Conservation (phyloP, 1,140 invertebrate genomes). For the Drosophila sturtevanti region DNA sequence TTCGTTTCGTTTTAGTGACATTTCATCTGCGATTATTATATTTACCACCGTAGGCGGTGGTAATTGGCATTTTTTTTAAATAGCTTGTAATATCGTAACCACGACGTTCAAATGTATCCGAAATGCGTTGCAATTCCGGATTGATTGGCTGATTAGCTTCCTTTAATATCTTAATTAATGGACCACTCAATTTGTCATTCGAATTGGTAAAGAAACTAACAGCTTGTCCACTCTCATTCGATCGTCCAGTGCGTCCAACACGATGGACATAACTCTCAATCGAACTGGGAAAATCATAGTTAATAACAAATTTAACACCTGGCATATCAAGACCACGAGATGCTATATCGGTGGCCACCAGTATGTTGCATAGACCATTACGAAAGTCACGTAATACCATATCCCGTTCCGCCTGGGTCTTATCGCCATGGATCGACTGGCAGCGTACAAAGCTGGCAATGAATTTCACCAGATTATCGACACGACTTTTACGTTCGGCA, state of each 20-base stretch:
- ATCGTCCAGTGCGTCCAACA: slow-evolving; percentile 95
- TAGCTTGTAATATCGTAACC: not conserved
- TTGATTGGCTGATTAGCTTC: not conserved
- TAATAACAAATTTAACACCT: slow-evolving; percentile 92
- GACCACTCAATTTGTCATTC: not conserved
- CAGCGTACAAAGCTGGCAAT: slow-evolving; percentile 85
- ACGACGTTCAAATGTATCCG: not conserved
- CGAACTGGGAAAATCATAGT: slow-evolving; percentile 94
- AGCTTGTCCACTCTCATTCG: slow-evolving; percentile 88
- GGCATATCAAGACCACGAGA: slow-evolving; percentile 84
- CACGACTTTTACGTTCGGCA: not conserved
- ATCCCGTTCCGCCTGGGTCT: slow-evolving; percentile 95
- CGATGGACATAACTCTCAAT: slow-evolving; percentile 99
- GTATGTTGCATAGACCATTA: slow-evolving; percentile 91
- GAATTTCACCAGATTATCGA: slow-evolving; percentile 2
- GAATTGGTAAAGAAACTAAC: slow-evolving; percentile 15
- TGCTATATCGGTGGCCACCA: slow-evolving; percentile 93
- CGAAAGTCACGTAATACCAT: slow-evolving; percentile 93
- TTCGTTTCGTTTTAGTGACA: too few species aligned
- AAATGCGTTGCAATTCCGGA: slow-evolving; percentile 1
- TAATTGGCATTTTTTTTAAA: not conserved
- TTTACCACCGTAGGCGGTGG: too few species aligned
- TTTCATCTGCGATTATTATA: not conserved
- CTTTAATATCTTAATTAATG: not conserved
- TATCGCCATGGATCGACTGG: slow-evolving; percentile 95